Conservation (phyloP, 1,140 invertebrate species). For the Myzus persicae region DNA sequence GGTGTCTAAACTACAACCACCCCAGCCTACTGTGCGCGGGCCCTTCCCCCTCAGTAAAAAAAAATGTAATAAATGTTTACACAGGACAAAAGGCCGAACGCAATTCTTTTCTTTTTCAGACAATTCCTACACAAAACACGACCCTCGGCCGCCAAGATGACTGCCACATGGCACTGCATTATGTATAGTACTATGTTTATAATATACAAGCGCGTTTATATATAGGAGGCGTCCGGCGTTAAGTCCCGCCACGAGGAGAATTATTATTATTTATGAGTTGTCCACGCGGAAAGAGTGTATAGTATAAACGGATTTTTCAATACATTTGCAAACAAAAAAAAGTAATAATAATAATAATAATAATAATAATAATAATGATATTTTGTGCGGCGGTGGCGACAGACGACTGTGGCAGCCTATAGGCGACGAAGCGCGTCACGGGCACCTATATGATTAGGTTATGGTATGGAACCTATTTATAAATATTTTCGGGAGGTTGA, state of each 20-base stretch:
- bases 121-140: not conserved
- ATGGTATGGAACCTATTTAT: not conserved
- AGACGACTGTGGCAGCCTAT: not conserved
- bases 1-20: not conserved
- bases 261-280: not conserved
- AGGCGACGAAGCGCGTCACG: not conserved
- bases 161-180: not conserved
- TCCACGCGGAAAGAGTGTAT: not conserved
- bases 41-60: not conserved
- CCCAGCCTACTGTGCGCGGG: not conserved
- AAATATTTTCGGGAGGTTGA: not conserved
- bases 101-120: not conserved
- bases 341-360: too few relatives aligned
- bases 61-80: constrained; percentile 25
- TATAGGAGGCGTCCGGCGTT: not conserved
- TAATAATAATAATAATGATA: not conserved
- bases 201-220: not conserved
- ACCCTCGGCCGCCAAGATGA: not conserved
- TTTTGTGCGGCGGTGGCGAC: not conserved
- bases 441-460: too few relatives aligned
- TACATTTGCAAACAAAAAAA: not conserved
- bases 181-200: not conserved
- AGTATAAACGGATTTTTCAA: not conserved
- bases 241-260: not conserved
- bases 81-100: not conserved